Base-by-base conservation (phyloP, 2,888 invertebrate species). In the Palloptera scutellata region DNA sequence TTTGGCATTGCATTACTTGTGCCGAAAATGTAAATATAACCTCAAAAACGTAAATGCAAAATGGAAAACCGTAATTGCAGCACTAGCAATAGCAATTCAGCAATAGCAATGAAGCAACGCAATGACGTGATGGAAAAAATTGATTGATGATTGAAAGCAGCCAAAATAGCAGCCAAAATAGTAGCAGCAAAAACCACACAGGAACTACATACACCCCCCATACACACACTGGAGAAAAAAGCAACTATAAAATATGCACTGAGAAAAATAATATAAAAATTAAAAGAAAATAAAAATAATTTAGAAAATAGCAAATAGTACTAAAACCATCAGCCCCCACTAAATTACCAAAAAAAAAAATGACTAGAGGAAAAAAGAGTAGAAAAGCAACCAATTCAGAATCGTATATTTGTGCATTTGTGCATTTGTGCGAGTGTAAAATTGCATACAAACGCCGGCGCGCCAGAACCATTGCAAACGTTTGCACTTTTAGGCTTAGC, bases 91-190 rank as follows among this genome's bases (percentile, higher is more conserved):
- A 52, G 75, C 74, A 62, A 11, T 62, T 52, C 10, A 3, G 63
- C 59, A 63, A 51, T 43, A 52, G 60, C 59, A 62, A 11, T 62
- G 30, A 5, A 3, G 63, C 59, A 63, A 51, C 51, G 55, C 45
- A 54, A 53, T 66, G 55, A 77, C 75, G 77, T 77, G 75, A 30
- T 76, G 74, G 75, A 72, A 78, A 78, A 77, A 78, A 78, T 78
- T 77, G 77, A 77, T 77, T 76, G 77, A 78, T 78, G 77, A 77
- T 77, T 77, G 77, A 77, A 76, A 75, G 77, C 76, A 40, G 57
- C 13, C 30, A 76, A 75, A 74, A 72, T 76, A 73, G 75, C 76
- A 77, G 73, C 72, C 70, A 73, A 20, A 55, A 17, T 11, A 19
- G 20, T 8, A 42, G 13, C 13, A 30, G 15, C 20, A 20, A 57